A percentile compares a stretch with the other conserved stretches of the same genome.
Evolutionary conservation across 2,113 vertebrate genomes (phyloP).

Genomic region (Xyliphius kryptos): DNA sequence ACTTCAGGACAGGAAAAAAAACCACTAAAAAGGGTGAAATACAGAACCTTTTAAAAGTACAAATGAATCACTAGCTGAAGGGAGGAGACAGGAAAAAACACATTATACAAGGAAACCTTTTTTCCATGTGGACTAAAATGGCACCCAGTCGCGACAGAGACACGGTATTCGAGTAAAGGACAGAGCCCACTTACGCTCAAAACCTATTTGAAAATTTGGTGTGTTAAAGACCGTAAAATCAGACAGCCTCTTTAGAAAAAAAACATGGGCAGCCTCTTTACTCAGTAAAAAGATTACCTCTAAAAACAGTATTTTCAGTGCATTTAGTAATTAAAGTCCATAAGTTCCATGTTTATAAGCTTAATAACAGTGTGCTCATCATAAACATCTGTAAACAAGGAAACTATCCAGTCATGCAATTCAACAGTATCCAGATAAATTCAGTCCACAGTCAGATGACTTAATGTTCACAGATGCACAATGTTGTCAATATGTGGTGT

Average conservation of each 20-base stretch:
- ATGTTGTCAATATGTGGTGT: no score
- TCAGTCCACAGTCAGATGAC: no score
- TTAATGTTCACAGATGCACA: no score
- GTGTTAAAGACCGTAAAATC: neutral
- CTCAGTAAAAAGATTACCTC: neutral
- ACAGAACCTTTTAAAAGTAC: slow-evolving; percentile 10
- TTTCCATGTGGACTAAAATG: slow-evolving; percentile 2
- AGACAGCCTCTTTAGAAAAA: neutral
- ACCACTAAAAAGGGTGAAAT: neutral
- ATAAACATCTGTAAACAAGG: no score
- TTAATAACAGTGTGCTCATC: no score
- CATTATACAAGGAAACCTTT: slow-evolving; percentile 7
- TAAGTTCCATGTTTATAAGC: no score
- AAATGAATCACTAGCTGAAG: slow-evolving; percentile 4
- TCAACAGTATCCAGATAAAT: no score
- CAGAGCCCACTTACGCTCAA: neutral
- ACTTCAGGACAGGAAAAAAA: neutral
- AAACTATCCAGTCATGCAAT: no score
- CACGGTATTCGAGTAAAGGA: neutral
- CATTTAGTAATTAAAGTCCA: no score
- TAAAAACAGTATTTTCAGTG: no score
- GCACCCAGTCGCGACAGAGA: neutral
- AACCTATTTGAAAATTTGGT: neutral
- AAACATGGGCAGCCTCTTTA: neutral
- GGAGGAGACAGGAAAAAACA: neutral